Conservation (phyloP, 2,113 vertebrate genomes). For the Cryptomyrus ogoouensis region DNA sequence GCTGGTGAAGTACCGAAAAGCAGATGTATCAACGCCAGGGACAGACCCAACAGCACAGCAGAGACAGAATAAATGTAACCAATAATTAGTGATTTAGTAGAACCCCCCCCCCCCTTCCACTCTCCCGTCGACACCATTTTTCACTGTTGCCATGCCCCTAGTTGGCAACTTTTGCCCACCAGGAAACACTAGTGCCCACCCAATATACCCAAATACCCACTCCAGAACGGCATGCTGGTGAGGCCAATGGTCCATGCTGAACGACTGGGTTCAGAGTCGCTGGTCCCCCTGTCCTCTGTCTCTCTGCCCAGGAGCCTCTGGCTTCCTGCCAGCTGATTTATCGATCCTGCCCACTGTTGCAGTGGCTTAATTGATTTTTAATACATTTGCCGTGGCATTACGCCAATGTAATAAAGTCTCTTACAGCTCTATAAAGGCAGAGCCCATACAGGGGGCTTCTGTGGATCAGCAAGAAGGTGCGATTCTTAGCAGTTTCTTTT, state of each 20-base stretch:
- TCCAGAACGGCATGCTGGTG: not conserved
- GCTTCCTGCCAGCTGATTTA: not conserved
- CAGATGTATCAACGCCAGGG: not conserved
- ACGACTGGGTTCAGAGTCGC: not conserved
- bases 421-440: not conserved
- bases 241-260: not conserved
- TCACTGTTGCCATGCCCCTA: too few species aligned
- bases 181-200: not conserved
- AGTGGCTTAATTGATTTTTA: not conserved
- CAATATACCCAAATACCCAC: not conserved
- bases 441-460: not conserved
- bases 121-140: not conserved
- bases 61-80: not conserved
- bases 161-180: not conserved
- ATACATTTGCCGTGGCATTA: not conserved
- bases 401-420: not conserved
- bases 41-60: not conserved
- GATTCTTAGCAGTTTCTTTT: not conserved
- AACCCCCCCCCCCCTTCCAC: too few species aligned
- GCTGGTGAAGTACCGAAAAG: not conserved
- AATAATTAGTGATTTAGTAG: not conserved
- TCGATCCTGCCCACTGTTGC: not conserved
- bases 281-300: not conserved
- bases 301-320: not conserved
- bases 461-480: not conserved